These are phyloP conservation scores for Dendrocopos noguchii DNA, from an alignment of 2,113 vertebrate genomes.

Conservation along the genomic window DNA sequence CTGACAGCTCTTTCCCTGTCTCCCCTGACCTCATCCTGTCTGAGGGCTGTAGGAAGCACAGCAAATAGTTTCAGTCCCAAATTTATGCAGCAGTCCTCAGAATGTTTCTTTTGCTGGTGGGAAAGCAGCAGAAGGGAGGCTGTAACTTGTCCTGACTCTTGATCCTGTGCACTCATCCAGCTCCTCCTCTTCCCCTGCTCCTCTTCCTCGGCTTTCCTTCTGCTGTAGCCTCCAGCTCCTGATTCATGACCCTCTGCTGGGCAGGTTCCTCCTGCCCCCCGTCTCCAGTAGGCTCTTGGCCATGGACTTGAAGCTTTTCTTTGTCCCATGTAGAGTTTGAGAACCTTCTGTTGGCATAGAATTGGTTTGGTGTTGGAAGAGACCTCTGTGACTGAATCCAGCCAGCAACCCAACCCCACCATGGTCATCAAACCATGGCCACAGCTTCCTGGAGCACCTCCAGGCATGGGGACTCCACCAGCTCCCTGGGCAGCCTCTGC, in stretches of 20 bases:
- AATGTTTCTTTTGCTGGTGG: neutral
- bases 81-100: neutral
- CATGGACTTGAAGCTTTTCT: neutral
- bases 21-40: neutral
- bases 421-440: no score
- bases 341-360: neutral
- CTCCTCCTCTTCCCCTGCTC: neutral
- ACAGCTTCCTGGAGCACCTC: no score
- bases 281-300: fast-evolving
- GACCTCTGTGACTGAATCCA: no score
- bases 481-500: no score
- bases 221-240: neutral
- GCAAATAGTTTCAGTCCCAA: fast-evolving
- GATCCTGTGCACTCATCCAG: fast-evolving
- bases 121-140: neutral
- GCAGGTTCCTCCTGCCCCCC: neutral
- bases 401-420: no score
- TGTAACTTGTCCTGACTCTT: neutral
- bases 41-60: neutral
- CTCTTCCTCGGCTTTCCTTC: neutral
- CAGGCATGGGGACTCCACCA: no score
- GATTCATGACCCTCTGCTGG: no score
- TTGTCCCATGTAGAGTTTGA: fast-evolving
- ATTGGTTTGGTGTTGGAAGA: no score
- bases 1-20: neutral